A percentile compares a stretch with the other conserved stretches of the same genome.
Conservation (phyloP, 1,140 invertebrate species). For the Panagrolaimus sp. region DNA sequence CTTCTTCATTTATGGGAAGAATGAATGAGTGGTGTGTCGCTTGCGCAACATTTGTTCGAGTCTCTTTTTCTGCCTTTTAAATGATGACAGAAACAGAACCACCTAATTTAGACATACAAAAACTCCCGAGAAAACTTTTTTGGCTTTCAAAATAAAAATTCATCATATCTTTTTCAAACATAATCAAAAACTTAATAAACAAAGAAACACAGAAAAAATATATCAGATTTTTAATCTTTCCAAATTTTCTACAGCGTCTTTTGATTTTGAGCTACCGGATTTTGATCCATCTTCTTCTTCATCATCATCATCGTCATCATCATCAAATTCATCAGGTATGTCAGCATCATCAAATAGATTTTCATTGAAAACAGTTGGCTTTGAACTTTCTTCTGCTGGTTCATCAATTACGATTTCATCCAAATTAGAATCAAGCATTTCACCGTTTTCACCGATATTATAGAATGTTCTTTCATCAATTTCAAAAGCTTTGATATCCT, state of each 20-base stretch:
- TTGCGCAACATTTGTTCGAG: too few species aligned
- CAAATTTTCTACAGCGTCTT: background rate
- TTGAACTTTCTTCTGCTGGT: slow-evolving; percentile 67
- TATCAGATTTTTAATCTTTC: background rate
- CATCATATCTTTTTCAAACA: too few species aligned
- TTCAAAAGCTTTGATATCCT: slow-evolving; percentile 53
- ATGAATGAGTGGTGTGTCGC: too few species aligned
- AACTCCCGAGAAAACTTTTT: too few species aligned
- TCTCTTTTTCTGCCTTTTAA: too few species aligned
- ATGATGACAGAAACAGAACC: too few species aligned
- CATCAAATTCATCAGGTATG: slow-evolving; percentile 25
- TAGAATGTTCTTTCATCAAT: slow-evolving; percentile 57
- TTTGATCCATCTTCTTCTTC: slow-evolving; percentile 24
- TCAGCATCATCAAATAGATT: slow-evolving; percentile 44
- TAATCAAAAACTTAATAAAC: slow-evolving; percentile 6
- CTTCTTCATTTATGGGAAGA: too few species aligned
- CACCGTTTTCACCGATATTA: slow-evolving; percentile 29
- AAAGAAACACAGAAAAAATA: background rate
- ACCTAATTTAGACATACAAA: too few species aligned
- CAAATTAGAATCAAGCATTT: slow-evolving; percentile 30
- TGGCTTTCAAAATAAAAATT: too few species aligned
- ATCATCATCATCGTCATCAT: slow-evolving; percentile 34
- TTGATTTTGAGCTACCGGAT: background rate
- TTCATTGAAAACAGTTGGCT: slow-evolving; percentile 40
- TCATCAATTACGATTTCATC: slow-evolving; percentile 37